Percentiles rank a stretch among this genome's conserved stretches.
phyloP scores from a whole-genome alignment of 23 tunicate species.

The Botrylloides violaceus region DNA sequence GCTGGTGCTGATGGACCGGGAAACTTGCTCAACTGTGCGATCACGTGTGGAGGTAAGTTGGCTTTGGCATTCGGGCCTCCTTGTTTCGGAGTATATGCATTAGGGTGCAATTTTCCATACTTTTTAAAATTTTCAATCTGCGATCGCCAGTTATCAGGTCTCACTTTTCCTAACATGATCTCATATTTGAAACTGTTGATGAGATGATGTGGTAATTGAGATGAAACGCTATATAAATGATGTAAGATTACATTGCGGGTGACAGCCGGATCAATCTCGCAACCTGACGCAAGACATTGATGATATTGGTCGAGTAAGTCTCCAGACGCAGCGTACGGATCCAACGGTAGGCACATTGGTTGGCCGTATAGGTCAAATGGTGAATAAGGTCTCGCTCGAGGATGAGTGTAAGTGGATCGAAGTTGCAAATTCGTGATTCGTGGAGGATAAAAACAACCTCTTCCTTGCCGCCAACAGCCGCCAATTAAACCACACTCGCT shows the following conservation, averaged over 20 bases:
- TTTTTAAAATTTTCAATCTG: slow-evolving; percentile 8
- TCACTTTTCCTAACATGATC: slow-evolving; percentile 42
- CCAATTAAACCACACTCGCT: slow-evolving; percentile 73
- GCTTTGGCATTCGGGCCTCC: not conserved
- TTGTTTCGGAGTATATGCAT: slow-evolving; percentile 11
- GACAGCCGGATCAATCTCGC: slow-evolving; percentile 24
- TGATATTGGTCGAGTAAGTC: slow-evolving; percentile 43
- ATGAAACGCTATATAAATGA: slow-evolving; percentile 5
- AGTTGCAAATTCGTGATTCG: slow-evolving; percentile 16
- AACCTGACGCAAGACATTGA: slow-evolving; percentile 54
- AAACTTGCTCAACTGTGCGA: slow-evolving; percentile 2
- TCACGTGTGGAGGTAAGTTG: slow-evolving; percentile 2
- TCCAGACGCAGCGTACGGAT: slow-evolving; percentile 15
- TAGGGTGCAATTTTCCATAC: slow-evolving; percentile 25
- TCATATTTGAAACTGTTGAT: slow-evolving; percentile 14
- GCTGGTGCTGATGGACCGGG: slow-evolving; percentile 2
- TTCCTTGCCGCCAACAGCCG: slow-evolving; percentile 55
- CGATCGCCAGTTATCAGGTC: slow-evolving; percentile 63
- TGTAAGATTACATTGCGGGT: slow-evolving; percentile 11
- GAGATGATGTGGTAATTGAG: slow-evolving; percentile 6
- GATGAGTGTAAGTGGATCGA: slow-evolving; percentile 39
- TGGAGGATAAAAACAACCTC: slow-evolving; percentile 49
- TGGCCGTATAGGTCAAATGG: slow-evolving; percentile 38
- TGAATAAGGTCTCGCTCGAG: not conserved
- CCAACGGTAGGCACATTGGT: slow-evolving; percentile 45